A percentile compares a stretch with the other conserved stretches of the same genome.
These are phyloP conservation scores for Aethina tumida DNA, from an alignment of 1,140 invertebrate genomes.

Conservation along the genomic window DNA sequence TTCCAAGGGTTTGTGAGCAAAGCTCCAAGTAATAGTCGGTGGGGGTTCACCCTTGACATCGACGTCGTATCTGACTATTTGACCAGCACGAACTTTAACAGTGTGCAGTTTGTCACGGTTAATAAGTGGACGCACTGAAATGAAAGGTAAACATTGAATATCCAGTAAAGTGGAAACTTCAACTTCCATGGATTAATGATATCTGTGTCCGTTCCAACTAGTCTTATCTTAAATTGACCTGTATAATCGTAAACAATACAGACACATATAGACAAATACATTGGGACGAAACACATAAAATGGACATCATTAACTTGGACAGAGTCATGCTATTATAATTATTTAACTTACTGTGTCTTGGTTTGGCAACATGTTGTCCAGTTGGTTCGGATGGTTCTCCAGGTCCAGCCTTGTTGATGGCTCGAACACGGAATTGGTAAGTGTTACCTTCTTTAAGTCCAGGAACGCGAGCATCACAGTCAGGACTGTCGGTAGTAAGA, in stretches of 20 bases:
- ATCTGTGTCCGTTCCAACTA: too few relatives aligned
- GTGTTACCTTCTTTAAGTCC: slow-evolving; percentile 84
- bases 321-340: slow-evolving; percentile 2
- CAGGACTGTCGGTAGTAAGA: slow-evolving; percentile 64
- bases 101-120: slow-evolving; percentile 85
- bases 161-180: too few relatives aligned
- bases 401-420: slow-evolving; percentile 89
- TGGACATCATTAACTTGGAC: too few relatives aligned
- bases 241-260: too few relatives aligned
- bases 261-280: neutral
- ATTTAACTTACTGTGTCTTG: slow-evolving; percentile 66
- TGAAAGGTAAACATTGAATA: too few relatives aligned
- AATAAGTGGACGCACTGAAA: slow-evolving; percentile 77
- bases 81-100: slow-evolving; percentile 83
- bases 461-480: slow-evolving; percentile 70
- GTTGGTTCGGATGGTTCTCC: slow-evolving; percentile 84
- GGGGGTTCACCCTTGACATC: slow-evolving; percentile 93
- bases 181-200: too few relatives aligned
- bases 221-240: too few relatives aligned
- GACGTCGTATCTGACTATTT: slow-evolving; percentile 84
- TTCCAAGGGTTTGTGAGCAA: slow-evolving; percentile 45
- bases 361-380: slow-evolving; percentile 79
- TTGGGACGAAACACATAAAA: neutral
- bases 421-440: slow-evolving; percentile 87
- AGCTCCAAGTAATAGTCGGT: slow-evolving; percentile 83